Evolutionary conservation across 2,797 vertebrate genomes (phyloP), one percentile per base, ranked within the genome.

Genomic region (Coracias cyanogaster): DNA sequence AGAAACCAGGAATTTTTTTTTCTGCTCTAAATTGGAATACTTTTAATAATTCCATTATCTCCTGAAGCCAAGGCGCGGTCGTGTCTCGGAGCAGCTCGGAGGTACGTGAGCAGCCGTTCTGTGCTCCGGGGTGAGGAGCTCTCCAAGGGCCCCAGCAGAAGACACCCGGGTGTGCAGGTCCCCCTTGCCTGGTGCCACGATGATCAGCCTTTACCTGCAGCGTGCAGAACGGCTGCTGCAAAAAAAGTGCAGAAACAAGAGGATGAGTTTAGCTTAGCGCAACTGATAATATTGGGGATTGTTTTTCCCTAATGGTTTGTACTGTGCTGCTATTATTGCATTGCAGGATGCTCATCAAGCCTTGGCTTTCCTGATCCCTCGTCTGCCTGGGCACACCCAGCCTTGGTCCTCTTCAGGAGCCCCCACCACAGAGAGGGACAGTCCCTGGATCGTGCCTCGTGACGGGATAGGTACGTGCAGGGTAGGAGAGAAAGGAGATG

Each of bases 51-150:
- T 82, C 9, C 51, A 0, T 43, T 91, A 3, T 35, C 48, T 26
- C 16, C 25, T 33, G 19, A 54, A 82, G 14, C 15, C 12, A 10
- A n/a, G 9, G 16, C 5, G 12, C 43, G 18, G 22, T 7, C 25
- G 48, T 37, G 17, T 31, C 37, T 76, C 3, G 0, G 39, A 43
- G 74, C 65, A 6, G 6, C 28, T 6, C 9, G 2, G 0, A 6
- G 0, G 4, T 3, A 4, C 4, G 0, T 14, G 26, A 45, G 12
- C 20, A 76, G 46, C 28, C 15, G 9, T 17, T 7, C 67, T n/a
- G 39, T 52, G 25, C 4, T 7, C 12, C 37, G 7, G 35, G 76
- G 16, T 12, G 15, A 5, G 45, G 48, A 5, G 26, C 3, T 21
- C 13, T 17, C 13, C 9, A 41, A 17, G 65, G 25, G 28, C 26